Conservation (phyloP, 2,797 vertebrate species). For the Danio kyathit region DNA sequence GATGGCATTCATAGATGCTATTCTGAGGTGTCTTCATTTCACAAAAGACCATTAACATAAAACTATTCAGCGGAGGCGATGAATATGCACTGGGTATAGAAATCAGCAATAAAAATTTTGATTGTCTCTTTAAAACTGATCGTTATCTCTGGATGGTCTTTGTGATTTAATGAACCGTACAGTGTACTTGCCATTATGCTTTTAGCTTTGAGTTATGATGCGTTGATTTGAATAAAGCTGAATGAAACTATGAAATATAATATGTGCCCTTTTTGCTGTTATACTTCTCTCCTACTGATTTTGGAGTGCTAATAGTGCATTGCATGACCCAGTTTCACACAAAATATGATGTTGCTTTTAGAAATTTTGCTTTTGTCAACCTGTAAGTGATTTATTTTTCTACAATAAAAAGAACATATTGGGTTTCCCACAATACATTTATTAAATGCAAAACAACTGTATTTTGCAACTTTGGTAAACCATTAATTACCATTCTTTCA, state of each 20-base stretch:
- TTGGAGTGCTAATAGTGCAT: too few relatives aligned
- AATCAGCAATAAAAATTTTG: conserved; percentile 39
- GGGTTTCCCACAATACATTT: too few relatives aligned
- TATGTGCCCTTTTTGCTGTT: too few relatives aligned
- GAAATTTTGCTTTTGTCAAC: too few relatives aligned
- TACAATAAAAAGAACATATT: too few relatives aligned
- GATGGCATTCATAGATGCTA: conserved; percentile 40
- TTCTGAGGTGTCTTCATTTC: conserved; percentile 40
- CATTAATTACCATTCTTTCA: too few relatives aligned
- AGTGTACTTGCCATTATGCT: background rate
- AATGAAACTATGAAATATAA: conserved; percentile 7
- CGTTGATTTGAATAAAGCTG: conserved; percentile 5
- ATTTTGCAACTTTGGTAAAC: too few relatives aligned
- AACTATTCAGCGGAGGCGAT: conserved; percentile 23
- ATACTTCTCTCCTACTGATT: too few relatives aligned
- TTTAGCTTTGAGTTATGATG: conserved; percentile 15
- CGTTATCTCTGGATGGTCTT: background rate
- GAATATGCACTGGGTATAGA: conserved; percentile 26
- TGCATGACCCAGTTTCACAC: too few relatives aligned
- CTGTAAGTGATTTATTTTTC: too few relatives aligned
- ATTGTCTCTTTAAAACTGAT: conserved; percentile 36
- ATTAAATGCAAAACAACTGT: too few relatives aligned
- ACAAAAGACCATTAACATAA: conserved; percentile 48
- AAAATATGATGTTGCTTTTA: too few relatives aligned
- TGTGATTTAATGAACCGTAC: conserved; percentile 20